Conservation (phyloP, 2,888 invertebrate genomes). For the Melipona bicolor region DNA sequence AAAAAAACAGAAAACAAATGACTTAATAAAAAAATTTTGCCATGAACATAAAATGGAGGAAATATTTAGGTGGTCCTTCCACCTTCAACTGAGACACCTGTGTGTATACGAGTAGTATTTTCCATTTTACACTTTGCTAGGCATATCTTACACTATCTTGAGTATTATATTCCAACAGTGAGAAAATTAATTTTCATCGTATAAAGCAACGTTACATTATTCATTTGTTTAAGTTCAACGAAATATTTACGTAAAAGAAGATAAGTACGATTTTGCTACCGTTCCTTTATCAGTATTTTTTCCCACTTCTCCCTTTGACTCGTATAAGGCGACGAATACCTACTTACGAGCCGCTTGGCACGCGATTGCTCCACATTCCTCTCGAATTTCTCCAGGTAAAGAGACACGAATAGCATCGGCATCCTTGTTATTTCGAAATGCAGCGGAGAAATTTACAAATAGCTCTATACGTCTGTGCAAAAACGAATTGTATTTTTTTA, state of each 20-base stretch:
- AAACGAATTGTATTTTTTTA: no score
- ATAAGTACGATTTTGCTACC: neutral
- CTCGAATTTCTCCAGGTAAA: conserved; percentile 37
- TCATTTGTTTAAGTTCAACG: neutral
- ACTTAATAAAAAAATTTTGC: no score
- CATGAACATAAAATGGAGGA: no score
- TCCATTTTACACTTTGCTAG: neutral
- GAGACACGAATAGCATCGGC: conserved; percentile 41
- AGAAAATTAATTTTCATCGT: neutral
- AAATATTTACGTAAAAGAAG: neutral
- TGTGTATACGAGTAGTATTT: neutral
- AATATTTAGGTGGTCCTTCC: no score
- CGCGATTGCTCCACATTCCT: conserved; percentile 52
- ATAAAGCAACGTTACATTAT: neutral
- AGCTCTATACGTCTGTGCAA: neutral
- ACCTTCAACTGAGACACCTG: no score
- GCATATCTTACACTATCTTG: neutral
- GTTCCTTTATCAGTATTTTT: conserved; percentile 3
- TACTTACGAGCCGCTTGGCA: conserved; percentile 45
- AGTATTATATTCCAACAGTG: neutral
- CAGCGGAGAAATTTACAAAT: conserved; percentile 27
- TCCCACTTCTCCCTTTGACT: conserved; percentile 1
- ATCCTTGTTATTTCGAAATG: conserved; percentile 46
- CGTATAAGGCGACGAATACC: conserved; percentile 5
- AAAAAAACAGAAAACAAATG: no score